phyloP scores from a whole-genome alignment of 2,797 vertebrate genomes.

The Botia kubotai region DNA sequence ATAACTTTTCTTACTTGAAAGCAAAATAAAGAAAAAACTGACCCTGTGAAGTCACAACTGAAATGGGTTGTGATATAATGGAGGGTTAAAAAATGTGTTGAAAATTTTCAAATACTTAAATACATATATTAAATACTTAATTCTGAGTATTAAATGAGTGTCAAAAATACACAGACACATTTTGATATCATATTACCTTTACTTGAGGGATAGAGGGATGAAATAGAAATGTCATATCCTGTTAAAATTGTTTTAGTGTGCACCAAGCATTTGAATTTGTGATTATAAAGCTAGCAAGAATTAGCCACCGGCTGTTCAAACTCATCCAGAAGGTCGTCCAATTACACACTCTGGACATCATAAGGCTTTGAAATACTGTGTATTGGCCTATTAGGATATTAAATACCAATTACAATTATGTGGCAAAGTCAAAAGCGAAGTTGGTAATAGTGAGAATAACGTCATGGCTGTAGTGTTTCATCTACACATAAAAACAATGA shows the following conservation, averaged over 20 bases:
- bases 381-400: neutral
- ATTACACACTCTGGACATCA: neutral
- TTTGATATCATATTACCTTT: no score
- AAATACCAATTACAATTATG: neutral
- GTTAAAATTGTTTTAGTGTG: neutral
- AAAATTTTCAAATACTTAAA: no score
- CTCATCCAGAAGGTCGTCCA: neutral
- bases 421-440: neutral
- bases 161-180: no score
- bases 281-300: neutral
- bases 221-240: neutral
- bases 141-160: no score
- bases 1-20: no score
- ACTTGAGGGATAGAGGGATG: no score
- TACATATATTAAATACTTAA: no score
- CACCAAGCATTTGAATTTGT: neutral
- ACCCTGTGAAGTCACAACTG: no score
- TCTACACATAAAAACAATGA: neutral
- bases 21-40: no score
- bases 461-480: neutral
- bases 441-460: neutral
- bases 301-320: neutral
- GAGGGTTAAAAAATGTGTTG: no score
- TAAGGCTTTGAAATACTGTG: neutral
- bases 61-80: no score